Evolutionary conservation across 2,113 vertebrate species (phyloP).

Genomic region (Columba janthina): DNA sequence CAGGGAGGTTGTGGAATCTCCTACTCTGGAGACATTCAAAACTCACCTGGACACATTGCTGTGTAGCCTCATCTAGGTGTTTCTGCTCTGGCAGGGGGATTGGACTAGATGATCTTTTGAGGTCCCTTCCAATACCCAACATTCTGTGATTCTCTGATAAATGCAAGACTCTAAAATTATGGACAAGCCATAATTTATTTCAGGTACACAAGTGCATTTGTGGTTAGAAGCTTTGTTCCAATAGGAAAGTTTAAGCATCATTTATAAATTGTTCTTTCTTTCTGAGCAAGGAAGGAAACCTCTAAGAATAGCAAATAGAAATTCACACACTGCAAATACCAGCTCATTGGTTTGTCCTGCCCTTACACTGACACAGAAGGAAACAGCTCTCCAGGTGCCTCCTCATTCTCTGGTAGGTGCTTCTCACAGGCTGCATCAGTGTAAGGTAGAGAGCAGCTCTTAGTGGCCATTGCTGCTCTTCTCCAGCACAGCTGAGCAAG

Average conservation of each 20-base stretch:
- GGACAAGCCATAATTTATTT: not conserved
- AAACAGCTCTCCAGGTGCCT: not conserved
- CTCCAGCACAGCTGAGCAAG: not conserved
- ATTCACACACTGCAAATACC: not conserved
- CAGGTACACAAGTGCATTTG: not conserved
- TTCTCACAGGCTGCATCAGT: not conserved
- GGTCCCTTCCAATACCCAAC: too few species aligned
- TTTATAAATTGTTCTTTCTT: not conserved
- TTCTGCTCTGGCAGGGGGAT: too few species aligned
- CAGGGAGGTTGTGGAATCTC: too few species aligned
- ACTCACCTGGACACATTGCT: too few species aligned
- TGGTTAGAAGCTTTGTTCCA: not conserved
- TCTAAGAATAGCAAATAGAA: not conserved
- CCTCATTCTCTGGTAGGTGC: not conserved
- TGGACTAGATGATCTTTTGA: too few species aligned
- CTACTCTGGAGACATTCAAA: too few species aligned
- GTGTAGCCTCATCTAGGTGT: too few species aligned
- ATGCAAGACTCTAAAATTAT: not conserved
- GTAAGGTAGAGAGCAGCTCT: not conserved
- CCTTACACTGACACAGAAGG: not conserved
- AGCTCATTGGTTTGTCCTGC: not conserved
- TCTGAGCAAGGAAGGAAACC: not conserved
- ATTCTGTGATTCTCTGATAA: too few species aligned
- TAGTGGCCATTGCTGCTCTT: not conserved
- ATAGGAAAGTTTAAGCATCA: not conserved